These are phyloP conservation scores for Paramormyrops kingsleyae DNA, from an alignment of 2,113 vertebrate genomes.

Conservation along the genomic window DNA sequence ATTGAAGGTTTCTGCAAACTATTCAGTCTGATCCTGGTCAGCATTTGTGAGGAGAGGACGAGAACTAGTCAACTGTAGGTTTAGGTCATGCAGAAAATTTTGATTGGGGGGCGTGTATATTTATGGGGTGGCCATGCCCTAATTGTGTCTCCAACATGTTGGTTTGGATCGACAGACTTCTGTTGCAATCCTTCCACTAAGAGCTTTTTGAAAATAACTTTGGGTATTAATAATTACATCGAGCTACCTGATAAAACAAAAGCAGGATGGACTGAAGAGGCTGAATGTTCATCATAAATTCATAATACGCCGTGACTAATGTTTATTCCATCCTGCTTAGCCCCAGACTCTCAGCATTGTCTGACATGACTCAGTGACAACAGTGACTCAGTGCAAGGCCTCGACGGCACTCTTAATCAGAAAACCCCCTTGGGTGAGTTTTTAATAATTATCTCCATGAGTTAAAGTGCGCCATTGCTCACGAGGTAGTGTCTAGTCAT, in stretches of 20 bases:
- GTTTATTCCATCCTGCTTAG: neutral
- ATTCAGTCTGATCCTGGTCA: neutral
- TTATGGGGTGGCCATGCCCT: neutral
- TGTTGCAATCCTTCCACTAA: neutral
- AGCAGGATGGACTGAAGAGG: neutral
- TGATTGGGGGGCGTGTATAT: neutral
- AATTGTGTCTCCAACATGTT: neutral
- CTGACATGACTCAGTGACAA: constrained; percentile 6
- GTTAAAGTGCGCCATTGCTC: neutral
- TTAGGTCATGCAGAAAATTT: neutral
- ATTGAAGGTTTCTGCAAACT: neutral
- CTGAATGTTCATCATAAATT: neutral
- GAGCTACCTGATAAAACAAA: neutral
- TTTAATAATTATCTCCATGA: neutral
- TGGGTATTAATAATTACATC: neutral
- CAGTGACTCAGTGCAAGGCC: neutral
- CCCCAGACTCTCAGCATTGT: neutral
- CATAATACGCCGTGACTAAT: neutral
- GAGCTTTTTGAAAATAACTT: neutral
- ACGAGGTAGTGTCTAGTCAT: neutral
- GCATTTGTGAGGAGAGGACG: neutral
- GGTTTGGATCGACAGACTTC: neutral
- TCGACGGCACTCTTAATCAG: neutral
- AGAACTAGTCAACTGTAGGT: neutral
- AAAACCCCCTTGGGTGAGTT: neutral